These are phyloP conservation scores for Smutsia gigantea DNA, from an alignment of 2,797 vertebrate species.

Conservation along the genomic window DNA sequence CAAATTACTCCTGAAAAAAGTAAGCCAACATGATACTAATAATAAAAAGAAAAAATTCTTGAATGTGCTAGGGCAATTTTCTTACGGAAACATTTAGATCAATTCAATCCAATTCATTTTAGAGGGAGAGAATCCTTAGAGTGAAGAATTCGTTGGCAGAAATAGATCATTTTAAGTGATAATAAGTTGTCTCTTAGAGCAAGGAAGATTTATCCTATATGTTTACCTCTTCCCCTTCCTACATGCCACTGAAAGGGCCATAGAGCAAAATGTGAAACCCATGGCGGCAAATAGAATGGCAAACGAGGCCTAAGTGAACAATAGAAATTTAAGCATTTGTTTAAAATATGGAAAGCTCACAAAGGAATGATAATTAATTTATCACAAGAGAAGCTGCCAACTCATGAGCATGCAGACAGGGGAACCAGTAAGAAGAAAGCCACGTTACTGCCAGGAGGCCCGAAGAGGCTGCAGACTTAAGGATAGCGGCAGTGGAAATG, in stretches of 20 bases:
- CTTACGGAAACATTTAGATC: background rate
- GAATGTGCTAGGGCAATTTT: background rate
- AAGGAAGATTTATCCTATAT: background rate
- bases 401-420: background rate
- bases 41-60: background rate
- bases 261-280: background rate
- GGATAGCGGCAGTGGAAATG: too few relatives aligned
- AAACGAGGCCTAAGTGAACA: background rate
- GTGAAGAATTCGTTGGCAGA: background rate
- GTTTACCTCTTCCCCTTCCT: background rate
- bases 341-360: background rate
- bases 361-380: background rate
- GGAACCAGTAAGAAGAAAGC: background rate
- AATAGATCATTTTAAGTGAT: background rate
- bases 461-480: background rate
- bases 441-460: background rate
- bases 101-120: background rate
- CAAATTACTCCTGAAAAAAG: background rate
- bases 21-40: background rate
- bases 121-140: constrained; percentile 24
- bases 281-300: background rate
- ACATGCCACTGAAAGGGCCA: background rate
- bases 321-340: background rate
- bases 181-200: background rate
- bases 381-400: background rate